Evolutionary conservation across 1,140 invertebrate species (phyloP).

Genomic region (Camponotus floridanus): DNA sequence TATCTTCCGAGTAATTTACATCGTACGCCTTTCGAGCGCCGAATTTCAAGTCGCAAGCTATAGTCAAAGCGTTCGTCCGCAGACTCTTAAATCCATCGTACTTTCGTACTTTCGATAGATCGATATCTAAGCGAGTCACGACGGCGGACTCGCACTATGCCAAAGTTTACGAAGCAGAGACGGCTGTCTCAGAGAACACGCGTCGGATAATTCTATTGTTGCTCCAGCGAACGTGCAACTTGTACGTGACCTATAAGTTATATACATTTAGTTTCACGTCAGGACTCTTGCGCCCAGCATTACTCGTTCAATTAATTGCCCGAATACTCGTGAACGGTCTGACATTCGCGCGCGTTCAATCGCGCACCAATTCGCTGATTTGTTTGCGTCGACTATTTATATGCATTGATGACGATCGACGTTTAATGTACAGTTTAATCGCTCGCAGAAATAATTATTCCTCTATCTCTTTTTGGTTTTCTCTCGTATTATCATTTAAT

Average conservation of each 20-base stretch:
- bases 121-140: constrained; percentile 43
- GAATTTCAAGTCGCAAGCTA: neutral
- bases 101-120: constrained; percentile 15
- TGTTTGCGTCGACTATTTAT: constrained; percentile 46
- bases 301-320: constrained; percentile 53
- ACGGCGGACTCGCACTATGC: constrained; percentile 13
- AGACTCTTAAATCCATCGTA: constrained; percentile 15
- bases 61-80: neutral
- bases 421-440: constrained; percentile 12
- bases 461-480: neutral
- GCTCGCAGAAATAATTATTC: constrained; percentile 55
- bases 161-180: constrained; percentile 26
- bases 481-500: neutral
- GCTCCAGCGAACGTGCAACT: constrained; percentile 57
- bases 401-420: constrained; percentile 11
- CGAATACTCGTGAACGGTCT: constrained; percentile 33
- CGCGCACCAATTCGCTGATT: constrained; percentile 30
- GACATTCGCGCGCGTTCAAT: constrained; percentile 15
- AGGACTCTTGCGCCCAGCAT: constrained; percentile 29
- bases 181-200: constrained; percentile 27
- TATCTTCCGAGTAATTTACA: constrained; percentile 36
- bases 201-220: constrained; percentile 64
- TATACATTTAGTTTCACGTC: constrained; percentile 57
- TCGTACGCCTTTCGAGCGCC: neutral
- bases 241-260: constrained; percentile 64